A percentile compares a stretch with the other conserved stretches of the same genome.
These are phyloP conservation scores for Littorina saxatilis DNA, from an alignment of 1,140 invertebrate genomes.

Conservation along the genomic window DNA sequence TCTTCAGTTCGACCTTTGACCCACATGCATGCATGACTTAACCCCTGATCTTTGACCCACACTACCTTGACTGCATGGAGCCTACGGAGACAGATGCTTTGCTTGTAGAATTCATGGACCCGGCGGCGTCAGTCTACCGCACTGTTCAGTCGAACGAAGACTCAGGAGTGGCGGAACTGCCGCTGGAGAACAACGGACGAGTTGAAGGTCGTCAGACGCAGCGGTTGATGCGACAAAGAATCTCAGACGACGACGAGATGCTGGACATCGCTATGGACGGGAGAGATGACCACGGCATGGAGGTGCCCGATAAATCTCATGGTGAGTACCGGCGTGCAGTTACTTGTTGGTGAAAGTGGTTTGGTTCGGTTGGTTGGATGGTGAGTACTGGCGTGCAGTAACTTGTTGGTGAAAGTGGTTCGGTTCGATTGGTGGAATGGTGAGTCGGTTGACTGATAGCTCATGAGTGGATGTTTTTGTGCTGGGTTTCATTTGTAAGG, in stretches of 20 bases:
- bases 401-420: too few species aligned
- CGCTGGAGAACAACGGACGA: conserved; percentile 30
- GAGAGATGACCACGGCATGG: conserved; percentile 42
- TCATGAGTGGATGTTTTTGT: too few species aligned
- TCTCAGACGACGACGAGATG: conserved; percentile 46
- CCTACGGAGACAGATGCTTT: conserved; percentile 43
- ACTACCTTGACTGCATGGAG: not conserved
- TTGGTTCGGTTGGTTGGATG: not conserved
- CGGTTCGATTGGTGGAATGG: too few species aligned
- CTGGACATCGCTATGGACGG: conserved; percentile 50
- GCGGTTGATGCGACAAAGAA: conserved; percentile 22
- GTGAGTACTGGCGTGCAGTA: too few species aligned
- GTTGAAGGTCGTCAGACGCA: conserved; percentile 9
- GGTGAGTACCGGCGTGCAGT: conserved; percentile 26
- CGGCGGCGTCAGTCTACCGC: conserved; percentile 27
- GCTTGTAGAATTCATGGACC: conserved; percentile 49
- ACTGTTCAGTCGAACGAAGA: not conserved
- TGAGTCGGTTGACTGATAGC: too few species aligned
- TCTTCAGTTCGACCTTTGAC: too few species aligned
- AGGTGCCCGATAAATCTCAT: conserved; percentile 36
- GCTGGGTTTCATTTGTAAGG: too few species aligned
- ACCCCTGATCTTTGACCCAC: not conserved
- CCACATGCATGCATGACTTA: not conserved
- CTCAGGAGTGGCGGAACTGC: not conserved
- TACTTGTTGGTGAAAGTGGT: not conserved